Percentiles rank a stretch among this genome's conserved stretches.
Conservation (phyloP, 2,797 vertebrate species). For the Anolis apletophallus region DNA sequence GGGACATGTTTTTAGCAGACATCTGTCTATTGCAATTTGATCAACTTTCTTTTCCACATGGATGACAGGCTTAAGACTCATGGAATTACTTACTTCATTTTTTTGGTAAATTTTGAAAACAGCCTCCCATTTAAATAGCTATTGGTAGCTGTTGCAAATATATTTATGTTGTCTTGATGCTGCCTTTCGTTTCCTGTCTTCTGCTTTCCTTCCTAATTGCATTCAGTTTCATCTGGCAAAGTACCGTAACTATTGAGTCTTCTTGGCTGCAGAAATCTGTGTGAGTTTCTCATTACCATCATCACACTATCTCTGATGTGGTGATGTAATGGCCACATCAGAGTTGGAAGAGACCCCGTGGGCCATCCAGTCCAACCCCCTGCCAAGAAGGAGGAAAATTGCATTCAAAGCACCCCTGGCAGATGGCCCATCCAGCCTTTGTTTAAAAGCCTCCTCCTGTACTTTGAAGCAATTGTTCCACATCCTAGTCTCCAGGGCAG, state of each 20-base stretch:
- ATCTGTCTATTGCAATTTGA: slow-evolving; percentile 45
- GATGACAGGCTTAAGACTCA: not conserved
- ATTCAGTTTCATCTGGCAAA: not conserved
- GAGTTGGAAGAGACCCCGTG: no score
- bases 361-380: no score
- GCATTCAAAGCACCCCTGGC: no score
- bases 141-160: not conserved
- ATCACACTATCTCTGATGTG: not conserved
- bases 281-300: not conserved
- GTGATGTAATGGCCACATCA: not conserved
- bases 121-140: not conserved
- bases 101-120: not conserved
- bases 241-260: not conserved
- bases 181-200: not conserved
- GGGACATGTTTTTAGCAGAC: slow-evolving; percentile 48
- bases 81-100: not conserved
- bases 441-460: no score
- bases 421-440: no score
- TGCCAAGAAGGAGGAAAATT: no score
- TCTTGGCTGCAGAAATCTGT: not conserved
- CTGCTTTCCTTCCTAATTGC: not conserved
- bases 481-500: no score
- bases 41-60: slow-evolving; percentile 36
- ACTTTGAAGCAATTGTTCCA: no score
- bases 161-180: not conserved